Evolutionary conservation across 37 sponge, comb jelly and placozoan genomes (phyloP).

Genomic region (Cliona cf. orientalis): DNA sequence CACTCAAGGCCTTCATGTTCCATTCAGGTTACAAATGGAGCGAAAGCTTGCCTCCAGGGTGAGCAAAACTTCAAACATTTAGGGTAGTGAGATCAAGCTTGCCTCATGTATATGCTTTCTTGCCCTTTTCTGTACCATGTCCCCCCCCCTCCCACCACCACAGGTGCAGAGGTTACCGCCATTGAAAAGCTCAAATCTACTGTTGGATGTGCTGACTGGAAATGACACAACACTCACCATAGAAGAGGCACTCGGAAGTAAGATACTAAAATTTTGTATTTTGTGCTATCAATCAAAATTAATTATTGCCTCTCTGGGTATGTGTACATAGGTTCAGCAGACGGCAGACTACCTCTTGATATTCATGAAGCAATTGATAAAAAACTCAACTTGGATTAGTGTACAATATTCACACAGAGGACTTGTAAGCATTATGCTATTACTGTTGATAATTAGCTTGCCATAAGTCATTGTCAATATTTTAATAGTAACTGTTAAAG

Average conservation of each 20-base stretch:
- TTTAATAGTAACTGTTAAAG: too few relatives aligned
- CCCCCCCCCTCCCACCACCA: not conserved
- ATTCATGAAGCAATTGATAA: slow-evolving; percentile 47
- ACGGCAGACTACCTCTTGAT: not conserved
- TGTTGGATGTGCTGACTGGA: slow-evolving; percentile 60
- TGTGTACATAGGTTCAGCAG: slow-evolving; percentile 23
- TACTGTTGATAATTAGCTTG: not conserved
- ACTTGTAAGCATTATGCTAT: not conserved
- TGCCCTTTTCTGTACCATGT: too few relatives aligned
- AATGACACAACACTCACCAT: slow-evolving; percentile 24
- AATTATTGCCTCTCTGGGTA: not conserved
- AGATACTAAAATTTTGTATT: not conserved
- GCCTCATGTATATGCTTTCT: not conserved
- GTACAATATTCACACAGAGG: not conserved
- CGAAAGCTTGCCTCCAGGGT: slow-evolving; percentile 62
- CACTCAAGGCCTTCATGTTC: slow-evolving; percentile 63
- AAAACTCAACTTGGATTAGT: slow-evolving; percentile 29
- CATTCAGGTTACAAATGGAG: slow-evolving; percentile 71
- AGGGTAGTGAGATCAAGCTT: too few relatives aligned
- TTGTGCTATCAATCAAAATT: not conserved
- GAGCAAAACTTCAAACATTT: slow-evolving; percentile 7
- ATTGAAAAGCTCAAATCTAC: slow-evolving; percentile 60
- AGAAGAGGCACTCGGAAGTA: slow-evolving; percentile 46
- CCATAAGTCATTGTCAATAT: not conserved
- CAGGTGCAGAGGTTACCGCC: slow-evolving; percentile 65